phyloP scores from a whole-genome alignment of 2,797 vertebrate species.

The Arrhamphus sclerolepis region DNA sequence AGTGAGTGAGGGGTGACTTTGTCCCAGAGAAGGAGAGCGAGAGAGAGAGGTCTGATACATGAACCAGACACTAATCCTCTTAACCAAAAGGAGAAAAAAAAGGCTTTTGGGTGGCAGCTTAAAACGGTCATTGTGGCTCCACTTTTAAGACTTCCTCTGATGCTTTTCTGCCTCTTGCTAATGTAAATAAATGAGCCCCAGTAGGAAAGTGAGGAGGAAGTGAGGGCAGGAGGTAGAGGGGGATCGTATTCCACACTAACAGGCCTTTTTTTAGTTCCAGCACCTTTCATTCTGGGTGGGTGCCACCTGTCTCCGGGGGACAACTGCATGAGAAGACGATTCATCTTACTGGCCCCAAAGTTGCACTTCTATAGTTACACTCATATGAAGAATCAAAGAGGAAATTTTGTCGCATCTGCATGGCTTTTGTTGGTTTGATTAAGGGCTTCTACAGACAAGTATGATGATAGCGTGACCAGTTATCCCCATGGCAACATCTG shows the following conservation, averaged over 20 bases:
- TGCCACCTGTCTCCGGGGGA: too few species aligned
- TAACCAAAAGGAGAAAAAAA: constrained; percentile 64
- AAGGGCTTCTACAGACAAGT: too few species aligned
- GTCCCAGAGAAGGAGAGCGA: constrained; percentile 57
- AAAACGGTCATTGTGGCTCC: constrained; percentile 80
- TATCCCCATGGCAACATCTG: not conserved
- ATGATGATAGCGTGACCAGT: not conserved
- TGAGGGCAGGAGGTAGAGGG: constrained; percentile 32
- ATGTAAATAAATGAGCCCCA: constrained; percentile 79
- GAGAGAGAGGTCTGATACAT: constrained; percentile 71
- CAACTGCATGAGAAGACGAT: too few species aligned
- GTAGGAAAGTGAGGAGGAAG: constrained; percentile 59
- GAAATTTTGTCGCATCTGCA: too few species aligned
- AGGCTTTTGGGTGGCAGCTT: constrained; percentile 80
- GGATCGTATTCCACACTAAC: constrained; percentile 27
- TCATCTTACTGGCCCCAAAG: too few species aligned
- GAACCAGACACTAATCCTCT: constrained; percentile 84
- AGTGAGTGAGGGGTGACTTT: constrained; percentile 67
- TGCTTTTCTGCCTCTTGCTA: constrained; percentile 71
- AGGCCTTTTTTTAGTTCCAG: constrained; percentile 17
- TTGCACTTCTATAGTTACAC: too few species aligned
- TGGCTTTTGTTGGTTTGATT: too few species aligned
- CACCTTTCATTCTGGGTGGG: constrained; percentile 12
- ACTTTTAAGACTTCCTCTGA: constrained; percentile 80
- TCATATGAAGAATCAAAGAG: too few species aligned